A percentile compares a stretch with the other conserved stretches of the same genome.
These are phyloP conservation scores for Trileptium ribeirensis DNA, from an alignment of 2,888 invertebrate species.

Conservation along the genomic window DNA sequence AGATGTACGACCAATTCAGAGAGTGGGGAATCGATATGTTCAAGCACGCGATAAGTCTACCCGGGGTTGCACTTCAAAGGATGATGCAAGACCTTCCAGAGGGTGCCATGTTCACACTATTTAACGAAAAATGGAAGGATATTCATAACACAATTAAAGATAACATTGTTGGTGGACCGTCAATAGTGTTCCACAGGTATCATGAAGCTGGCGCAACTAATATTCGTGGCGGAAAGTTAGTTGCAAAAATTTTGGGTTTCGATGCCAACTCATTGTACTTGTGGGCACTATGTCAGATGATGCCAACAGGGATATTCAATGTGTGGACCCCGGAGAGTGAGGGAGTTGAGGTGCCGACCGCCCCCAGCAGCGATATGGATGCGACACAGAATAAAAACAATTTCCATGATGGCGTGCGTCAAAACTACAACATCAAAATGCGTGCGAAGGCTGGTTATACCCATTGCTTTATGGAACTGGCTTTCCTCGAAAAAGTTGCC, in stretches of 20 bases:
- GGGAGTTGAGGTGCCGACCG: background rate
- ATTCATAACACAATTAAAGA: background rate
- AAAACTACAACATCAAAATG: too few relatives aligned
- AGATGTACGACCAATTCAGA: background rate
- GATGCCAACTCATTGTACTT: background rate
- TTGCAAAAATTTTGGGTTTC: background rate
- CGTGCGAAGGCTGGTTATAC: too few relatives aligned
- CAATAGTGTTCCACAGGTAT: background rate
- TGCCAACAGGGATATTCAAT: background rate
- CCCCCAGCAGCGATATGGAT: background rate
- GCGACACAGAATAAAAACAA: background rate
- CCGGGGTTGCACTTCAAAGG: background rate
- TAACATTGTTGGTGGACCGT: background rate
- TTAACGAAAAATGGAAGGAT: background rate
- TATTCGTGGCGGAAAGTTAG: background rate
- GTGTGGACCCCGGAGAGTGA: background rate
- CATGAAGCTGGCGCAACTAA: background rate
- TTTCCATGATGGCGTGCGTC: too few relatives aligned
- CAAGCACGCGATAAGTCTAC: background rate
- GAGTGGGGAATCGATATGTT: background rate
- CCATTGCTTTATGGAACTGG: background rate
- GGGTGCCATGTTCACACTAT: background rate
- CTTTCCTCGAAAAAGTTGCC: background rate
- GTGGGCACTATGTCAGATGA: background rate
- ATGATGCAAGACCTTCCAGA: slow-evolving; percentile 28